These are phyloP conservation scores for Frankliniella intonsa DNA, from an alignment of 2,888 invertebrate genomes.

Conservation along the genomic window DNA sequence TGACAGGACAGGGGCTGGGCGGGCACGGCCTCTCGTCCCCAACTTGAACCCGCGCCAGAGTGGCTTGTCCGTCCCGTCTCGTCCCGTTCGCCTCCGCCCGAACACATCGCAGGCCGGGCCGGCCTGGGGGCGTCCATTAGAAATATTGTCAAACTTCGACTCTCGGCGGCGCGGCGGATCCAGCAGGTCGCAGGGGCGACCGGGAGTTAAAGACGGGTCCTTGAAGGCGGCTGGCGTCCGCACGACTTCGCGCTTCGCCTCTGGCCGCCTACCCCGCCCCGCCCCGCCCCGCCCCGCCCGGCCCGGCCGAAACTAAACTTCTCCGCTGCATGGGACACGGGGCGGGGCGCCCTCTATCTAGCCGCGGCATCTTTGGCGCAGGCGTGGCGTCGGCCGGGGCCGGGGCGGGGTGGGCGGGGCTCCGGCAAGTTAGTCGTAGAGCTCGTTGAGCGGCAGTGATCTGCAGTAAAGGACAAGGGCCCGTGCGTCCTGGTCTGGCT, in stretches of 20 bases:
- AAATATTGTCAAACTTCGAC: constrained; percentile 2
- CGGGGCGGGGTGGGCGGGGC: neutral
- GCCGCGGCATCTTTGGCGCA: neutral
- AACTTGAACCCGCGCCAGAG: too few species aligned
- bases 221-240: neutral
- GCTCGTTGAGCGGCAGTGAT: neutral
- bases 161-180: neutral
- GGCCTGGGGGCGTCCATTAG: neutral
- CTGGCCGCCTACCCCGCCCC: too few species aligned
- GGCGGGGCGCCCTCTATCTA: neutral
- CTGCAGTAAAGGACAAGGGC: neutral
- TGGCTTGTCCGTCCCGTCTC: neutral
- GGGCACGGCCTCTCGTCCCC: too few species aligned
- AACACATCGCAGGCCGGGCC: neutral
- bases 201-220: neutral
- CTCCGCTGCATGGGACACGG: neutral
- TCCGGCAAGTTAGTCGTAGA: neutral
- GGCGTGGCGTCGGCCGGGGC: neutral
- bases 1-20: too few species aligned
- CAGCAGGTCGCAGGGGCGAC: neutral
- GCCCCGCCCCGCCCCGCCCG: too few species aligned
- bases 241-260: too few species aligned
- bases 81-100: neutral
- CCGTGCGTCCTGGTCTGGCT: neutral
- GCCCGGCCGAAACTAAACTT: too few species aligned